These are phyloP conservation scores for Lithophane ornitopus DNA, from an alignment of 2,888 invertebrate genomes.

Conservation along the genomic window DNA sequence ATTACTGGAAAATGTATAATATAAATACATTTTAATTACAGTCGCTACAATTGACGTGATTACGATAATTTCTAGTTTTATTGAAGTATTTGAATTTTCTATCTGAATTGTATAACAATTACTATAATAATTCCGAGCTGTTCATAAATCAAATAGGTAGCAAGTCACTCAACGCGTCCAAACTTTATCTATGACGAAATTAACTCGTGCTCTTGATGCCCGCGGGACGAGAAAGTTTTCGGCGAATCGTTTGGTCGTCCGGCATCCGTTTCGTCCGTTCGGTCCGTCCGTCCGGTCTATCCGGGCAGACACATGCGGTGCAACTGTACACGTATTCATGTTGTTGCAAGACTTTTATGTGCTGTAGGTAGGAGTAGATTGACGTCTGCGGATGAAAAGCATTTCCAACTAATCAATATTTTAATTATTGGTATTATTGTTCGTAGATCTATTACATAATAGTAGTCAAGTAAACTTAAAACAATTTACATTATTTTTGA, in stretches of 20 bases:
- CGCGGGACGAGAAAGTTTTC: conserved; percentile 33
- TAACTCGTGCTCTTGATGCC: conserved; percentile 29
- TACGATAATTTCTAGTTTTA: not conserved
- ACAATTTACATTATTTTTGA: not conserved
- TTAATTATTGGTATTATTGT: not conserved
- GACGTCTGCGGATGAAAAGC: not conserved
- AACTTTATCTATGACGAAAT: conserved; percentile 52
- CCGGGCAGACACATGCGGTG: not conserved
- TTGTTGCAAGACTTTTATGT: not conserved
- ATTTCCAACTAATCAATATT: not conserved
- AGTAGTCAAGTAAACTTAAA: not conserved
- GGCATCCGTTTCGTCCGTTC: conserved; percentile 12
- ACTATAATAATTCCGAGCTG: no score
- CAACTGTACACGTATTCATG: not conserved
- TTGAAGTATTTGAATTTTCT: not conserved
- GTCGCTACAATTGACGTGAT: not conserved
- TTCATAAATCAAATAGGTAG: conserved; percentile 15
- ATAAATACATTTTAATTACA: not conserved
- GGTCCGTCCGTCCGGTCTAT: not conserved
- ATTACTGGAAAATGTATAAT: not conserved
- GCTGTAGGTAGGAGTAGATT: not conserved
- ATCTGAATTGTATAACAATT: not conserved
- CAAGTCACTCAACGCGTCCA: conserved; percentile 5
- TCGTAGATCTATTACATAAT: not conserved
- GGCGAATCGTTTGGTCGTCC: conserved; percentile 17